Percentiles rank a stretch among this genome's conserved stretches.
Conservation (phyloP, 2,888 invertebrate species). For the Hedychridium roseum region DNA sequence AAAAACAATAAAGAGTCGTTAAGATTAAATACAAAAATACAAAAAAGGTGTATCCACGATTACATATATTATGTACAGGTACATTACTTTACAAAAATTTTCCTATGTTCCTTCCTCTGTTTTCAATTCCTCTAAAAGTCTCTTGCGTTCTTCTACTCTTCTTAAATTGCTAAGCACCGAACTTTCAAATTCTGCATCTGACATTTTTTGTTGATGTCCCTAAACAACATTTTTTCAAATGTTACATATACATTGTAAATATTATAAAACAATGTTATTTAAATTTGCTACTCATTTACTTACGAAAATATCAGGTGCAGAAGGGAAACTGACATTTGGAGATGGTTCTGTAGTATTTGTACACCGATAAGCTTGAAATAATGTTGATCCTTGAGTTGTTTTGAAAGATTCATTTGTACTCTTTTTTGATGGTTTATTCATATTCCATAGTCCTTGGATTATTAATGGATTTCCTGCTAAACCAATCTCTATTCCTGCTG, state of each 20-base stretch:
- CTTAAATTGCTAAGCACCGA: conserved; percentile 80
- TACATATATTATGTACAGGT: neutral
- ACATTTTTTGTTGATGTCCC: conserved; percentile 30
- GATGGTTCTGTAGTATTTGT: conserved; percentile 41
- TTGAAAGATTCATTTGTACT: no score
- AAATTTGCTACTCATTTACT: conserved; percentile 15
- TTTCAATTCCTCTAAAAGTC: conserved; percentile 75
- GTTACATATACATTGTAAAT: neutral
- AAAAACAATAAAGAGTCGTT: neutral
- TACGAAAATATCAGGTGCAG: conserved; percentile 51
- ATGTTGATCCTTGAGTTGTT: no score
- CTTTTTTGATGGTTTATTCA: no score
- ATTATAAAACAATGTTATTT: neutral
- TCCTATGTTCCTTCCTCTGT: conserved; percentile 65
- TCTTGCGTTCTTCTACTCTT: conserved; percentile 86
- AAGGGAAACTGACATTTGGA: conserved; percentile 37
- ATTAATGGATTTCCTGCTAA: conserved; percentile 75
- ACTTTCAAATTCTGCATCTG: conserved; percentile 82
- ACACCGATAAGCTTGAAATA: no score
- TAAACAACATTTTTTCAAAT: conserved; percentile 22
- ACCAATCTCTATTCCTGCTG: conserved; percentile 69
- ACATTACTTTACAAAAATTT: neutral
- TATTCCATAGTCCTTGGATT: conserved; percentile 74
- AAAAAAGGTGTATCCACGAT: neutral
- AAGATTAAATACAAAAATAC: neutral